phyloP scores from a whole-genome alignment of 2,888 invertebrate species.

The Sabellastarte sp. region DNA sequence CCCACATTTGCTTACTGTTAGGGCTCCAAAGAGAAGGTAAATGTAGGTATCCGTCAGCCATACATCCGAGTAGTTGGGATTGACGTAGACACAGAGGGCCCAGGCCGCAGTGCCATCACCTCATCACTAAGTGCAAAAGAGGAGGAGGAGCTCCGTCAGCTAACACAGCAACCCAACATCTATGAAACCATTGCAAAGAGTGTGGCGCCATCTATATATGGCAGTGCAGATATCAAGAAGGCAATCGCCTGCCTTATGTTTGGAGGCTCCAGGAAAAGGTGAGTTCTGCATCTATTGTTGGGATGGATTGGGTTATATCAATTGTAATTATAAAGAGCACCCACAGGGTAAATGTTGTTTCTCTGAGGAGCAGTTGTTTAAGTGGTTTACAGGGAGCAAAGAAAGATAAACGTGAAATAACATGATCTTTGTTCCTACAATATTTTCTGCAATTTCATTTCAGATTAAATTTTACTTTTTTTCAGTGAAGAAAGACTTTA shows the following conservation, averaged over 20 bases:
- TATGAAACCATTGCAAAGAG: constrained; percentile 86
- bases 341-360: neutral
- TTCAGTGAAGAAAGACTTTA: no score
- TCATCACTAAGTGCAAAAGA: constrained; percentile 65
- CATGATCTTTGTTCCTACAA: no score
- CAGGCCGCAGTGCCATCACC: no score
- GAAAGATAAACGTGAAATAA: no score
- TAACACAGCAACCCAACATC: constrained; percentile 82
- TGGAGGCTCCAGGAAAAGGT: constrained; percentile 73
- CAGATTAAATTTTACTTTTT: no score
- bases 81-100: constrained; percentile 71
- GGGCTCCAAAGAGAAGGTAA: constrained; percentile 62
- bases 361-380: no score
- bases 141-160: constrained; percentile 77
- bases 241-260: constrained; percentile 93
- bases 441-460: no score
- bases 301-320: no score
- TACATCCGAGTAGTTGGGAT: constrained; percentile 94
- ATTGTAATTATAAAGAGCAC: no score
- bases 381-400: no score
- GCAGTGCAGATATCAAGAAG: constrained; percentile 91
- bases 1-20: no score
- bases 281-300: no score
- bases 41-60: constrained; percentile 86
- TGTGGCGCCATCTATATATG: constrained; percentile 96